Percentiles rank a stretch among this genome's conserved stretches.
These are phyloP conservation scores for Pachyuromys duprasi DNA, from an alignment of 2,797 vertebrate genomes.

Conservation along the genomic window DNA sequence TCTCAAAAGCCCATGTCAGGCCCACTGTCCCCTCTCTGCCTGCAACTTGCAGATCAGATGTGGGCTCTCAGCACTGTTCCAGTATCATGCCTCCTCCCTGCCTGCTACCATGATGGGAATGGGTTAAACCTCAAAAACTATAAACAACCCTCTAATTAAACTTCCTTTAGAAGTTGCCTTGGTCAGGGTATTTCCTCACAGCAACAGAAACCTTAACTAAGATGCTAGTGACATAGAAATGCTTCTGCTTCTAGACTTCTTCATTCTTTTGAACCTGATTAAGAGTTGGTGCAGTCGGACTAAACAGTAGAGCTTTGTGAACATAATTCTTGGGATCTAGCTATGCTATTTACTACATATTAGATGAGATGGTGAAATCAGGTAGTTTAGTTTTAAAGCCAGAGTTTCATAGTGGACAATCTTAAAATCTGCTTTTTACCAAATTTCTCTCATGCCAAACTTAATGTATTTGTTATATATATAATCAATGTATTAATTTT, in stretches of 20 bases:
- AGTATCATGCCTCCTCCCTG: not conserved
- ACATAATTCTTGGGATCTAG: not conserved
- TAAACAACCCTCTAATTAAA: not conserved
- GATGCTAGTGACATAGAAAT: not conserved
- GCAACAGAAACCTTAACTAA: not conserved
- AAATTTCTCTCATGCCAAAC: not conserved
- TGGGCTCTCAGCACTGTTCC: not conserved
- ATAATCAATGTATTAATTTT: too few species aligned
- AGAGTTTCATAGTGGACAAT: not conserved
- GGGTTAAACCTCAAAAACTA: not conserved
- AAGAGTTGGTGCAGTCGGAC: not conserved
- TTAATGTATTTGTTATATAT: not conserved
- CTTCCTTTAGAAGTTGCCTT: not conserved
- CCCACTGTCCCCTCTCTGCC: not conserved
- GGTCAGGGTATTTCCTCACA: not conserved
- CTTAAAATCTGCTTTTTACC: not conserved
- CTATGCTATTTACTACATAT: not conserved
- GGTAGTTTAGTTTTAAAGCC: not conserved
- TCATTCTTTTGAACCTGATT: not conserved
- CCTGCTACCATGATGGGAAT: not conserved
- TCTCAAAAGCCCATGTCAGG: not conserved
- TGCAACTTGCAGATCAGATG: not conserved
- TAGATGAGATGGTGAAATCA: not conserved
- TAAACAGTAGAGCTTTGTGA: not conserved
- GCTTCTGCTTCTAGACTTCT: not conserved